These are phyloP conservation scores for Ligdia adustata DNA, from an alignment of 2,888 invertebrate genomes.

Conservation along the genomic window DNA sequence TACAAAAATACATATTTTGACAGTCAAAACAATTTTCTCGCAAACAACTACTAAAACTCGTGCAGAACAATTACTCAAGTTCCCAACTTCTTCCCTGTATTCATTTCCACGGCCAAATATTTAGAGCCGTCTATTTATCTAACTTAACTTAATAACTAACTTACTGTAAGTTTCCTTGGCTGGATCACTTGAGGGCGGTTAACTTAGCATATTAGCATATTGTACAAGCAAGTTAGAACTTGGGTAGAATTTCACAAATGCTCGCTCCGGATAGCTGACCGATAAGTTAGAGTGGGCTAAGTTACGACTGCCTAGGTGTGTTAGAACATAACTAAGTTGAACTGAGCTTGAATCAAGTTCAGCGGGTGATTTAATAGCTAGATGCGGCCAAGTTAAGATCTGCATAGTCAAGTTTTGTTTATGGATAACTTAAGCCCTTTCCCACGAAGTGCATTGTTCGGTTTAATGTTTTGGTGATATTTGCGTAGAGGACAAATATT, in stretches of 20 bases:
- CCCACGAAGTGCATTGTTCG: not conserved
- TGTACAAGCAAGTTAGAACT: constrained; percentile 36
- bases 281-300: constrained; percentile 23
- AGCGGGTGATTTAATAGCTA: constrained; percentile 16
- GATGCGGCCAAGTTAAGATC: constrained; percentile 12
- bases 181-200: constrained; percentile 21
- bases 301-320: constrained; percentile 7
- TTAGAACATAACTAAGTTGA: constrained; percentile 12
- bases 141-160: constrained; percentile 18
- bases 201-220: constrained; percentile 36
- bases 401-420: constrained; percentile 4
- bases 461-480: not conserved
- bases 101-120: constrained; percentile 16
- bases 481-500: no score
- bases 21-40: not conserved
- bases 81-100: constrained; percentile 2
- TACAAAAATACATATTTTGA: no score
- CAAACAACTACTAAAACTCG: not conserved
- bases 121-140: constrained; percentile 4
- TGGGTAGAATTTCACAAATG: constrained; percentile 31
- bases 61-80: not conserved
- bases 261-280: constrained; percentile 33
- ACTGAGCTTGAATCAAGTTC: constrained; percentile 15
- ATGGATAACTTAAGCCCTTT: constrained; percentile 2
- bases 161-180: constrained; percentile 13